Evolutionary conservation across 2,113 vertebrate genomes (phyloP), one percentile per base, ranked within the genome.

Genomic region (Cephalopholis sonnerati): DNA sequence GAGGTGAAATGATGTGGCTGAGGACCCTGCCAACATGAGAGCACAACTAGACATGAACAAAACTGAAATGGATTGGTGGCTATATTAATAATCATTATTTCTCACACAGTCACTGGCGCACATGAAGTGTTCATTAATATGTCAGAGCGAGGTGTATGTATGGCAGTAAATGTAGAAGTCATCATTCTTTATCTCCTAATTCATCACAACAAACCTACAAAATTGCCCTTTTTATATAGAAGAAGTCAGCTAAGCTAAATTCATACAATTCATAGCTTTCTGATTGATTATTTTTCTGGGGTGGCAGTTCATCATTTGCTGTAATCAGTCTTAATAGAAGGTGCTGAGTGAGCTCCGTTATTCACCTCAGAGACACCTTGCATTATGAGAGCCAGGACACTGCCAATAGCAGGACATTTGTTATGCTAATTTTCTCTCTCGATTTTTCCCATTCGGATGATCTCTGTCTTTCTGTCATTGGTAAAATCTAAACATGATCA

Each of bases 381-480:
- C 75, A 79, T 62, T 57, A 61, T 74, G 59, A 25, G 48, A 76
- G 79, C 62, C 55, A 46, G 64, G 48, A 55, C 70, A 25, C 58
- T 70, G 83, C 79, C 81, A 81, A 74, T 29, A 81, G 72, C 53
- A 13, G 55, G 59, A 57, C 76, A 81, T 86, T 88, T 89, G 72
- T 91, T 82, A 88, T 83, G 82, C 68, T 71, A 77, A 90, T 87
- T 80, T 66, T 32, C 61, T 51, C 53, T 85, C 75, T 88, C 74
- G 70, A 50, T 69, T 82, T 75, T 12, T 50, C 44, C 61, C 51
- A 24, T 80, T 82, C 1, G 3, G 63, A 61, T 68, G 46, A 48
- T 78, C 54, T 29, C 53, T 16, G n/a, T 65, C 53, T 76, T 79
- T 82, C 66, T 81, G 44, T 82, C 66, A 20, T 41, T 50, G 29